Evolutionary conservation across 2,888 invertebrate genomes (phyloP).

Genomic region (Philereme transversata): DNA sequence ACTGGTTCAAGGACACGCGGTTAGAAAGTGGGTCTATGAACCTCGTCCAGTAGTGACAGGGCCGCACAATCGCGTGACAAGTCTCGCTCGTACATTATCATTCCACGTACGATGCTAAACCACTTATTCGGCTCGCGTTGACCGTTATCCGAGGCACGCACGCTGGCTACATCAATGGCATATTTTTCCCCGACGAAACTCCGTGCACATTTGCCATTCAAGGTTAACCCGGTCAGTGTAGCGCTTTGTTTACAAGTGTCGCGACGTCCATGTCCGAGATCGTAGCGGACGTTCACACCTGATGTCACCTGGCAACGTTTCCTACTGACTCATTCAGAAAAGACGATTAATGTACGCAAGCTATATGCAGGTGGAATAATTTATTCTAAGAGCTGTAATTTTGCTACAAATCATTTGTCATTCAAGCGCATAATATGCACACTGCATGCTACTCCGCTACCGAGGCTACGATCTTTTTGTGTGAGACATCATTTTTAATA

Average conservation of each 20-base stretch:
- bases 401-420: slow-evolving; percentile 25
- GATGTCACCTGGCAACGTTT: slow-evolving; percentile 43
- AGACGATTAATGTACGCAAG: slow-evolving; percentile 13
- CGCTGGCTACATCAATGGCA: slow-evolving; percentile 80
- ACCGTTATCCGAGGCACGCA: slow-evolving; percentile 81
- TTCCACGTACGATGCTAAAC: slow-evolving; percentile 79
- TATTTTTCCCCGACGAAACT: slow-evolving; percentile 81
- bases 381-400: slow-evolving; percentile 31
- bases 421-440: slow-evolving; percentile 9
- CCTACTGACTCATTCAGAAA: slow-evolving; percentile 36
- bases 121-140: slow-evolving; percentile 79
- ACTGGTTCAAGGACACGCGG: slow-evolving; percentile 66
- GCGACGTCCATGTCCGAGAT: slow-evolving; percentile 48
- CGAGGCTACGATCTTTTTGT: slow-evolving; percentile 7
- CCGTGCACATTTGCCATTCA: slow-evolving; percentile 79
- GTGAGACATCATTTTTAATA: not conserved
- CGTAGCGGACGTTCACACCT: slow-evolving; percentile 49
- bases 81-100: slow-evolving; percentile 75
- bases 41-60: slow-evolving; percentile 64
- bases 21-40: slow-evolving; percentile 72
- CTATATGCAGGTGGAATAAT: slow-evolving; percentile 10
- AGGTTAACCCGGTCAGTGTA: slow-evolving; percentile 81
- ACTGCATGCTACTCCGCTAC: slow-evolving; percentile 1
- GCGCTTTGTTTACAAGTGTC: slow-evolving; percentile 75
- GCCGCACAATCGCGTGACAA: slow-evolving; percentile 70